phyloP scores from a whole-genome alignment of 2,113 vertebrate species.

The Phrynosoma platyrhinos region DNA sequence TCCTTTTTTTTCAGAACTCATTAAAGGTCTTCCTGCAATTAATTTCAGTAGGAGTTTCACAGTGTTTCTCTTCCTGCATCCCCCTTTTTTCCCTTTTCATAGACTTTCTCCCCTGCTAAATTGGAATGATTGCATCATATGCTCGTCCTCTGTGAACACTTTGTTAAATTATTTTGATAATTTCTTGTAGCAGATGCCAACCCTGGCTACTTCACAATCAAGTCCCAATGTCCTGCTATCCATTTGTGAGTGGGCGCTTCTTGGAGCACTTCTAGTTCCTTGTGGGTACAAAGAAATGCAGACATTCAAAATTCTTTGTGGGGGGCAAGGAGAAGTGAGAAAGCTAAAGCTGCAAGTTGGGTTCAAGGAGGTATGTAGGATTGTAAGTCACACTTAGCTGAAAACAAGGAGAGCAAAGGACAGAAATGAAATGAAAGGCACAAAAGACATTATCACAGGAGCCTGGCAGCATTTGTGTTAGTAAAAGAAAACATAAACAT shows the following conservation, averaged over 20 bases:
- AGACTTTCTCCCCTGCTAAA: neutral
- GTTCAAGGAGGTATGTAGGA: too few species aligned
- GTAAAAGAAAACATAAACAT: too few species aligned
- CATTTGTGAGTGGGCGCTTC: neutral
- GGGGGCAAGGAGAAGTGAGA: neutral
- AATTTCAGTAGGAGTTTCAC: neutral
- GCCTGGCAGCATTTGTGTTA: too few species aligned
- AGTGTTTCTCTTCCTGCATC: neutral
- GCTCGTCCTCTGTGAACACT: neutral
- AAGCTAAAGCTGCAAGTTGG: neutral
- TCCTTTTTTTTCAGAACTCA: slow-evolving; percentile 1
- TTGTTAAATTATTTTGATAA: neutral
- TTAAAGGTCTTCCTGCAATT: slow-evolving; percentile 24
- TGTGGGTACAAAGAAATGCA: neutral
- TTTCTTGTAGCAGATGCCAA: neutral
- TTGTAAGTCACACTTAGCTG: neutral
- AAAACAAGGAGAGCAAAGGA: neutral
- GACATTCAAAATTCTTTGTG: neutral
- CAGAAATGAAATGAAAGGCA: neutral
- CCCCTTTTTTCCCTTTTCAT: neutral
- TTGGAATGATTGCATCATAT: neutral
- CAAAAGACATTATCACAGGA: neutral
- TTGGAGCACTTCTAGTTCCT: neutral
- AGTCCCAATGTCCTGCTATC: neutral
- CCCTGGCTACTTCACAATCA: neutral